phyloP scores from a whole-genome alignment of 2,113 vertebrate genomes.

The Mustelus asterias region DNA sequence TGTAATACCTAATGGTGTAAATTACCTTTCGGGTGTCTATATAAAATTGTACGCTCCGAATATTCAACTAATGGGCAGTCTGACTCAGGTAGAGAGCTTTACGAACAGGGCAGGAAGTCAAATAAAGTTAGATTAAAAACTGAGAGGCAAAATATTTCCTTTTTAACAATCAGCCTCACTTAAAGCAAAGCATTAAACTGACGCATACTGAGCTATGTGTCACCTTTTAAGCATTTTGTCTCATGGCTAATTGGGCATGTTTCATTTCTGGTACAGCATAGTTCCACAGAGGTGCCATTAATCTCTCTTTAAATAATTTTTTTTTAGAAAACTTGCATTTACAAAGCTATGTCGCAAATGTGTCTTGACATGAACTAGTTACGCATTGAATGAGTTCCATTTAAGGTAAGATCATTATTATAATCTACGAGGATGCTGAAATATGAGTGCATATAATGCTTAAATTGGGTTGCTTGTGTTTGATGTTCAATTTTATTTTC shows the following conservation, averaged over 20 bases:
- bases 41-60: background rate
- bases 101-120: background rate
- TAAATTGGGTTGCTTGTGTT: background rate
- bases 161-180: background rate
- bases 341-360: background rate
- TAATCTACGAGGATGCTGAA: background rate
- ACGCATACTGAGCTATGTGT: background rate
- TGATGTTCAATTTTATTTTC: background rate
- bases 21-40: background rate
- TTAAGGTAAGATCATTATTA: conserved; percentile 18
- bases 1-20: background rate
- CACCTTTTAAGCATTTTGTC: background rate
- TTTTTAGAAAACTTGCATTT: background rate
- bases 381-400: background rate
- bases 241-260: background rate
- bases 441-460: conserved; percentile 11
- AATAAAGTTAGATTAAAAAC: background rate
- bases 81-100: background rate
- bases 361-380: background rate
- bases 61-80: background rate
- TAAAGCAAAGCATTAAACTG: background rate
- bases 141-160: background rate
- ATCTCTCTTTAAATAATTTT: conserved; percentile 6
- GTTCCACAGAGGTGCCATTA: background rate
- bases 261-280: background rate